Percentiles rank a stretch among this genome's conserved stretches.
Conservation (phyloP, 2,888 invertebrate genomes). For the Drosophila mimica region DNA sequence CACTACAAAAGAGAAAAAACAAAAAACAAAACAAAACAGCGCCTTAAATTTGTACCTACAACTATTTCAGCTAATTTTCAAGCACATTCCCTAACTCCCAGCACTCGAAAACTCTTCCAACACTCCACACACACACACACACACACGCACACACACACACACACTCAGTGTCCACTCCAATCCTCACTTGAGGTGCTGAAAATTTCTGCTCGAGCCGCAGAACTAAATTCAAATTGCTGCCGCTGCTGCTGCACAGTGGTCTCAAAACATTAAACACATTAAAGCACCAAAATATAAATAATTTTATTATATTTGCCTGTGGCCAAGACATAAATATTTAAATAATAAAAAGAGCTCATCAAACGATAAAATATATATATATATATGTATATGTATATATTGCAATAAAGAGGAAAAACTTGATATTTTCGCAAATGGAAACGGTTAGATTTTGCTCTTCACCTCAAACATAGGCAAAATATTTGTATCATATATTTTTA, state of each 20-base stretch:
- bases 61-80: conserved; percentile 80
- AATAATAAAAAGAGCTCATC: too few species aligned
- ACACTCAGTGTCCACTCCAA: conserved; percentile 28
- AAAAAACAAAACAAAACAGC: conserved; percentile 42
- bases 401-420: too few species aligned
- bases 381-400: too few species aligned
- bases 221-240: conserved; percentile 64
- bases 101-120: conserved; percentile 13
- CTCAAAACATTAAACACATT: too few species aligned
- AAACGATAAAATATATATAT: too few species aligned
- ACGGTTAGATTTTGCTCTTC: too few species aligned
- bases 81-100: conserved; percentile 70
- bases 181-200: conserved; percentile 70
- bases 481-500: too few species aligned
- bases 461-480: too few species aligned
- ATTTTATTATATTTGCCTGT: too few species aligned
- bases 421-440: too few species aligned
- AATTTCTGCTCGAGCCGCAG: conserved; percentile 57
- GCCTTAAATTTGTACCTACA: conserved; percentile 80
- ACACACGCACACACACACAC: neutral
- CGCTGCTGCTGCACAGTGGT: conserved; percentile 40
- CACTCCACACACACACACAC: conserved; percentile 9
- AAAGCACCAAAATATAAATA: neutral
- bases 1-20: neutral
- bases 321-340: too few species aligned